phyloP scores from a whole-genome alignment of 2,888 invertebrate species.

The Melanophora roralis region DNA sequence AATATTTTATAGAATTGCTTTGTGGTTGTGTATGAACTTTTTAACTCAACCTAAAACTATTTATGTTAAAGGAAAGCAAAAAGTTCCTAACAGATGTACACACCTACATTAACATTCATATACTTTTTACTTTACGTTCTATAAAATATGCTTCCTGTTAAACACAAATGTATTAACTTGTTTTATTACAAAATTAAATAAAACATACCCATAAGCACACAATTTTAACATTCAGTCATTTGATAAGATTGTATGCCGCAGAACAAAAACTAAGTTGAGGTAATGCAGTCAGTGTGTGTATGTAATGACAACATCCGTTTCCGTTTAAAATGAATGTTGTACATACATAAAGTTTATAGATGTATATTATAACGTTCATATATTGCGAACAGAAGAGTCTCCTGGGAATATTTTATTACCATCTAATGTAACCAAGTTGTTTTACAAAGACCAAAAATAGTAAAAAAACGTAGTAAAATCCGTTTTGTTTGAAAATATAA shows the following conservation, averaged over 20 bases:
- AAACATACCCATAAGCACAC: not conserved
- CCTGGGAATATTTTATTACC: no score
- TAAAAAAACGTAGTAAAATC: no score
- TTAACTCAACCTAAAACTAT: not conserved
- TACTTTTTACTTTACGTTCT: no score
- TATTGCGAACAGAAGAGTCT: not conserved
- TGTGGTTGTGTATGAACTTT: conserved; percentile 4
- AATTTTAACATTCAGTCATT: not conserved
- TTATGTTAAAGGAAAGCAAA: not conserved
- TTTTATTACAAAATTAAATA: not conserved
- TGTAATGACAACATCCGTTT: conserved; percentile 10
- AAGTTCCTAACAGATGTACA: not conserved
- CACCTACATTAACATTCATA: not conserved
- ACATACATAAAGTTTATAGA: not conserved
- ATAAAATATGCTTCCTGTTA: not conserved
- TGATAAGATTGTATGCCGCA: not conserved
- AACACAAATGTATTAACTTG: not conserved
- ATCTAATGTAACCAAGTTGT: not conserved
- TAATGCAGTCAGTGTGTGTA: not conserved
- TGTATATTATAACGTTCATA: not conserved
- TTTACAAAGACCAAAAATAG: not conserved
- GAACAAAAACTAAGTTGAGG: not conserved
- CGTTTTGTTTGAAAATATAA: no score
- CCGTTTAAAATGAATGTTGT: not conserved
- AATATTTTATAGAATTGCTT: not conserved